Evolutionary conservation across 1,140 invertebrate species (phyloP), one percentile per base, ranked within the genome.

Genomic region (Drosophila navojoa): DNA sequence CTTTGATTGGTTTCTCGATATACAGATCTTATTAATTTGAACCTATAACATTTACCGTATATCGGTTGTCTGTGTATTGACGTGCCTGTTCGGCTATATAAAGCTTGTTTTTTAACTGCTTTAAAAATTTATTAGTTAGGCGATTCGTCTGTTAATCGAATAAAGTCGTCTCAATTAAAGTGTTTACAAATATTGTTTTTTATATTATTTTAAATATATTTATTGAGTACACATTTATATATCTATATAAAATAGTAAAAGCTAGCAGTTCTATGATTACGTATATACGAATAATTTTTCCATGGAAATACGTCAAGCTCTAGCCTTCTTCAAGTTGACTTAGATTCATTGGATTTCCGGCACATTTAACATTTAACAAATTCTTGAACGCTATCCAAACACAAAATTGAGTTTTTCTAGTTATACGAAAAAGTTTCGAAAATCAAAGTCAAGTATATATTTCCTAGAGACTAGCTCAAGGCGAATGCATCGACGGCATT

Each of bases 401-500:
- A 35, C n/a, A 38, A 35, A 38, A 19, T 54, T 35, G 5, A 9
- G 6, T 49, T 49, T 49, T 49, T 22, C 47, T 25, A 22, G 47
- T 5, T 13, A 22, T 2, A 19, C 22, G 10, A 13, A 27, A 49
- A 25, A 49, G 19, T 49, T 10, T 25, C 19, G 10, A 11, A 49
- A 45, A 59, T 16, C 50, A 53, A 53, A 15, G 25, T 9, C n/a
- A 53, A 53, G 27, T 6, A 16, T 19, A 47, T 13, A 59, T 59
- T 59, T 59, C 10, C 57, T 32, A 27, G n/a, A 44, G 13, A 22
- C 27, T 3, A 29, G 27, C 54, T 44, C 38, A 62, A 61, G 16
- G 67, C 35, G 27, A 71, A 40, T 49, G 1, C 42, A 52, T 63
- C 52, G 47, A 68, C 19, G 71, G 57, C 50, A 60, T 22, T 15